Percentiles rank a stretch among this genome's conserved stretches.
These are phyloP conservation scores for Drosophila ezoana DNA, from an alignment of 2,888 invertebrate species.

Conservation along the genomic window DNA sequence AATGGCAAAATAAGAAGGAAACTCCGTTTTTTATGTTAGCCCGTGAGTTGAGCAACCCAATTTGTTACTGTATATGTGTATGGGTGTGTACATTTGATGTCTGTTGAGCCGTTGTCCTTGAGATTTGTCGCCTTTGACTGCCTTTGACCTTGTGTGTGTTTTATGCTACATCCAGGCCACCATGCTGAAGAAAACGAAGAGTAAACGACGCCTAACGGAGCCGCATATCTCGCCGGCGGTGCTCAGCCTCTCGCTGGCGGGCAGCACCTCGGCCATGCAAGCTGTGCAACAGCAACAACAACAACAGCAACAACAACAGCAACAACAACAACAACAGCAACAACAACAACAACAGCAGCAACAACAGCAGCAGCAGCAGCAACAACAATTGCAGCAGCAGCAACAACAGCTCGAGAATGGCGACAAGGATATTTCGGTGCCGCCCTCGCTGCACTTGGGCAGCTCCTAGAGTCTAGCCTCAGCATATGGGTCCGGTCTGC, in stretches of 20 bases:
- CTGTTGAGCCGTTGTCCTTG: slow-evolving; percentile 22
- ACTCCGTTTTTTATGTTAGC: slow-evolving; percentile 7
- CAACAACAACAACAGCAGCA: slow-evolving; percentile 49
- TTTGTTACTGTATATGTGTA: slow-evolving; percentile 31
- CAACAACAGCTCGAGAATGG: slow-evolving; percentile 86
- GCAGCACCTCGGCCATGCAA: slow-evolving; percentile 70
- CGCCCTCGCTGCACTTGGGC: slow-evolving; percentile 56
- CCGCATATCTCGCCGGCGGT: slow-evolving; percentile 88
- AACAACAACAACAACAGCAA: slow-evolving; percentile 47
- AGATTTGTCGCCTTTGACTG: slow-evolving; percentile 64
- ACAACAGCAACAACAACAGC: slow-evolving; percentile 40
- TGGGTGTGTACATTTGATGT: slow-evolving; percentile 36
- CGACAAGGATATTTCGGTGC: slow-evolving; percentile 82
- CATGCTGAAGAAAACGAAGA: slow-evolving; percentile 99
- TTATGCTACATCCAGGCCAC: slow-evolving; percentile 91
- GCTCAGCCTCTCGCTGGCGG: slow-evolving; percentile 74
- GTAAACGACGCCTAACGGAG: slow-evolving; percentile 96
- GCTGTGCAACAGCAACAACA: slow-evolving; percentile 54
- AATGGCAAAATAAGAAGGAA: slow-evolving; percentile 3
- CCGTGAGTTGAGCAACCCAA: slow-evolving; percentile 8
- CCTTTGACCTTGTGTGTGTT: slow-evolving; percentile 72
- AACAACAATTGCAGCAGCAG: slow-evolving; percentile 45
- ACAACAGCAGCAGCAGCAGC: slow-evolving; percentile 25
- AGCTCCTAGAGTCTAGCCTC: slow-evolving; percentile 82
- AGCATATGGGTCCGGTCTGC: slow-evolving; percentile 85